These are phyloP conservation scores for Drosophila kepulauana DNA, from an alignment of 1,140 invertebrate species.

Conservation along the genomic window DNA sequence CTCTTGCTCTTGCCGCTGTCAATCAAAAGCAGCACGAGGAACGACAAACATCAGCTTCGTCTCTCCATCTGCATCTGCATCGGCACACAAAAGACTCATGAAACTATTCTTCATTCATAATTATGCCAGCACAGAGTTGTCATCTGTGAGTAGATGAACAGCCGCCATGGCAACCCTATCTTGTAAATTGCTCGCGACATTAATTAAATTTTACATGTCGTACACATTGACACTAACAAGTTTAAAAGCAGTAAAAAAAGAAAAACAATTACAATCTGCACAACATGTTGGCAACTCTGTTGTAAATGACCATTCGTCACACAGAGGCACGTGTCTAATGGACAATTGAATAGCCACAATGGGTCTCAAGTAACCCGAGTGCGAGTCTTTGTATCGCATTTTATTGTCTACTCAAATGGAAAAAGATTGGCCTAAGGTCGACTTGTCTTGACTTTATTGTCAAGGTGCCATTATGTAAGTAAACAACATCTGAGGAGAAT, in stretches of 20 bases:
- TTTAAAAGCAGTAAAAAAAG: not conserved
- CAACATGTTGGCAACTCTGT: constrained; percentile 1
- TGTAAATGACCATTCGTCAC: constrained; percentile 10
- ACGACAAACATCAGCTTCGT: not conserved
- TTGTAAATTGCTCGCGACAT: not conserved
- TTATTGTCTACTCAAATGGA: constrained; percentile 33
- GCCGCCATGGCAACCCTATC: not conserved
- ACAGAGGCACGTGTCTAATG: constrained; percentile 44
- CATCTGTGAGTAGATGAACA: not conserved
- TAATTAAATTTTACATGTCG: not conserved
- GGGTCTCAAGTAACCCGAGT: constrained; percentile 9
- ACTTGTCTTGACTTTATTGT: constrained; percentile 10
- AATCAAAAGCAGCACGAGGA: no score
- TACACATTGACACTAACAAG: not conserved
- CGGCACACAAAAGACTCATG: constrained; percentile 27
- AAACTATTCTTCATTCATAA: constrained; percentile 2
- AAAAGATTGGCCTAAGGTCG: constrained; percentile 17
- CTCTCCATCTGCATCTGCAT: constrained; percentile 13
- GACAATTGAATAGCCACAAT: constrained; percentile 36
- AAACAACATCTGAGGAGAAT: constrained; percentile 1
- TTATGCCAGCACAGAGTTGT: constrained; percentile 4
- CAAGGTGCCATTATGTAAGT: constrained; percentile 8
- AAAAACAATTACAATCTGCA: not conserved
- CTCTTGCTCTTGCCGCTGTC: not conserved
- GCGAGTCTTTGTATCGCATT: constrained; percentile 12